These are phyloP conservation scores for Molothrus aeneus DNA, from an alignment of 2,797 vertebrate genomes.

Conservation along the genomic window DNA sequence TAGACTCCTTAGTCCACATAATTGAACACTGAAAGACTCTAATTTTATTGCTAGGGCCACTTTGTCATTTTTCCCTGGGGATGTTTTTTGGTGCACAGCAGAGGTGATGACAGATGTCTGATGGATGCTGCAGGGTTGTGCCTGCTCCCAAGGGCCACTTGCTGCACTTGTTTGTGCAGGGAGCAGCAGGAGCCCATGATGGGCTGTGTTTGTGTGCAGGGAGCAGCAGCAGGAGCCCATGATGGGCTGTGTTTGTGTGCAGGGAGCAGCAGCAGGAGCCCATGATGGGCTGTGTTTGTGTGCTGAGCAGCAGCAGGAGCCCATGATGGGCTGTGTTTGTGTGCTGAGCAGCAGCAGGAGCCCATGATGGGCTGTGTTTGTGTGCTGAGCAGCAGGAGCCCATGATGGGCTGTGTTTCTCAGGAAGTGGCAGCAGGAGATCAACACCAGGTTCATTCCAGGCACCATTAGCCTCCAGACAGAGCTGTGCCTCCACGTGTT, in stretches of 20 bases:
- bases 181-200: too few species aligned
- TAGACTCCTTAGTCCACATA: not conserved
- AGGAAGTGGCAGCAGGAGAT: not conserved
- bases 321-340: not conserved
- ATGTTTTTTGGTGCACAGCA: not conserved
- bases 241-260: not conserved
- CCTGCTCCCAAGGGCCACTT: not conserved
- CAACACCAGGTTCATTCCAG: not conserved
- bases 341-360: too few species aligned
- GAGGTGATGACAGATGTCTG: not conserved
- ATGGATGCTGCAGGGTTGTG: not conserved
- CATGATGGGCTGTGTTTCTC: not conserved
- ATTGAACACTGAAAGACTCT: not conserved
- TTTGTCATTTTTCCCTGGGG: not conserved
- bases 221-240: too few species aligned
- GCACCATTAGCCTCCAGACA: conserved; percentile 10
- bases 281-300: not conserved
- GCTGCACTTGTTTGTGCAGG: not conserved
- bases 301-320: not conserved
- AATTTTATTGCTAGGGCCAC: not conserved
- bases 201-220: not conserved
- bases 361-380: too few species aligned
- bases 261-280: too few species aligned
- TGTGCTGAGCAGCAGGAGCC: too few species aligned
- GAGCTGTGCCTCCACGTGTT: not conserved